A percentile compares a stretch with the other conserved stretches of the same genome.
Conservation (phyloP, 1,140 invertebrate species). For the Epicauta chinensis region DNA sequence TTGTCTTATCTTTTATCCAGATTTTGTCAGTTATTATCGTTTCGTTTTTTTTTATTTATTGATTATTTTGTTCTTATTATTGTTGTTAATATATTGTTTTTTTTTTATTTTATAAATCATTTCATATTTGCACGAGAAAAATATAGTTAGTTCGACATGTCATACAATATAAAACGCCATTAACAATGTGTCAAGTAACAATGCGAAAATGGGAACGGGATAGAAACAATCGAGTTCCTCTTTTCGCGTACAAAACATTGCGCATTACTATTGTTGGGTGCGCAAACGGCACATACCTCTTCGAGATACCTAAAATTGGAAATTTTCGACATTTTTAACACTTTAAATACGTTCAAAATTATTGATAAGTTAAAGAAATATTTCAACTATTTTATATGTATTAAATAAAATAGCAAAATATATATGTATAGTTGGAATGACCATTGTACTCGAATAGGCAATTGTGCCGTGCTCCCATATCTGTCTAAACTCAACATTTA, state of each 20-base stretch:
- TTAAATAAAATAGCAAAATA: too few relatives aligned
- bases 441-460: too few relatives aligned
- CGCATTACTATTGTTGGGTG: conserved; percentile 19
- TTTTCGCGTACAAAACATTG: conserved; percentile 20
- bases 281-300: conserved; percentile 8
- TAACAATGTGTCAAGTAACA: conserved; percentile 32
- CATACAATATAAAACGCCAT: conserved; percentile 32
- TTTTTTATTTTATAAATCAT: conserved; percentile 14
- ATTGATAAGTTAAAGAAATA: too few relatives aligned
- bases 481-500: conserved; percentile 39
- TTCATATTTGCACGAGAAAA: conserved; percentile 21
- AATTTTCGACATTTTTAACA: too few relatives aligned
- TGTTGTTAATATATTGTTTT: conserved; percentile 7
- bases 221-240: conserved; percentile 14
- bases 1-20: background rate
- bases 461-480: too few relatives aligned
- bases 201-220: conserved; percentile 16
- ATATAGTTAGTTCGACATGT: conserved; percentile 25
- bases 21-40: background rate
- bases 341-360: too few relatives aligned
- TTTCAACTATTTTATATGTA: too few relatives aligned
- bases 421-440: too few relatives aligned
- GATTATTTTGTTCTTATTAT: too few relatives aligned
- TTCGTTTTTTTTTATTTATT: conserved; percentile 9
- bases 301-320: background rate